Base-by-base conservation (phyloP, 2,797 vertebrate species). In the Emys orbicularis region DNA sequence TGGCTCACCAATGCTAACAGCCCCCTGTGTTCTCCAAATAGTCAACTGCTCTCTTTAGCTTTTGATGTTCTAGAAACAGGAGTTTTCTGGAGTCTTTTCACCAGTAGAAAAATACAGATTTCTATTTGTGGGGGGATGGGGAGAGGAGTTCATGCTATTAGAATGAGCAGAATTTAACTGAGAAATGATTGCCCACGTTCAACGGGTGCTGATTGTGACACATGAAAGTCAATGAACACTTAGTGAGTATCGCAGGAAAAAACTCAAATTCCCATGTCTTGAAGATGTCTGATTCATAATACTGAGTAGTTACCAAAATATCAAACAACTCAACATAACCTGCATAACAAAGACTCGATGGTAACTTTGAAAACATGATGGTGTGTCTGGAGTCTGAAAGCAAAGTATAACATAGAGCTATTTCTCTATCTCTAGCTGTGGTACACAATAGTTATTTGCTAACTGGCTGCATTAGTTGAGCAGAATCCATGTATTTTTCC, bases 401-500 rank as follows among this genome's bases (percentile, higher is more conserved):
- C 41, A 12, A 12, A 12, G 15, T 4, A 82, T 4, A 54, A 29
- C 89, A 49, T 44, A 31, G 44, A 81, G n/a, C 56, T 95, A 85
- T 77, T 74, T 65, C 34, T 65, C 47, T 56, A 79, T 65, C 56
- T 91, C 77, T 41, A 80, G 44, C 34, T 82, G 65, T 0, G 85
- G 47, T 50, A 47, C 56, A 27, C 91, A 88, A 65, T 89, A 93
- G 31, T 56, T 95, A 83, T 90, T 65, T 91, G 77, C 56, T 87
- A 92, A 90, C 85, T 3, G 56, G 2, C 10, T 87, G 89, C 47
- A 4, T 61, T 3, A 87, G 61, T 2, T 79, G 44, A 87, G 21
- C 61, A 54, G 74, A 88, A 84, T 94, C 27, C 34, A 54, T 80
- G 77, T 57, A 90, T 87, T 91, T 95, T 74, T 94, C 77, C 86